Evolutionary conservation across 2,888 invertebrate genomes (phyloP).

Genomic region (Anagyrus pseudococci): DNA sequence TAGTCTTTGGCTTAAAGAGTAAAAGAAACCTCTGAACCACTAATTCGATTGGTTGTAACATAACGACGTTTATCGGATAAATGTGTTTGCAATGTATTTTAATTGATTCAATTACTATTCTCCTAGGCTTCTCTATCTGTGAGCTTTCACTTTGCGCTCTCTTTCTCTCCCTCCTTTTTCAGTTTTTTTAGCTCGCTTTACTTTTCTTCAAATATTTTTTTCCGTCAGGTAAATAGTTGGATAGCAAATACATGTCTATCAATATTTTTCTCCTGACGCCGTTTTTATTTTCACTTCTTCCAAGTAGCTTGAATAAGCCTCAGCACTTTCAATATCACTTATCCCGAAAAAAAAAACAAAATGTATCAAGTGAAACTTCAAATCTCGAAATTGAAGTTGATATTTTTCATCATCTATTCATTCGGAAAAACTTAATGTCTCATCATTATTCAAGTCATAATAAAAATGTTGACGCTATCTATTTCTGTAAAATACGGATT

Average conservation of each 20-base stretch:
- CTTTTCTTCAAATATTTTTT: not conserved
- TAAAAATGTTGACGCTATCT: not conserved
- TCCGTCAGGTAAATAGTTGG: not conserved
- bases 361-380: not conserved
- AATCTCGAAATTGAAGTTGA: not conserved
- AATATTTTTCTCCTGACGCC: not conserved
- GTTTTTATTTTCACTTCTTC: not conserved
- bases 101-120: slow-evolving; percentile 54
- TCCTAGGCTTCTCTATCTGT: slow-evolving; percentile 35
- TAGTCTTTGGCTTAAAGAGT: too few species aligned
- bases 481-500: too few species aligned
- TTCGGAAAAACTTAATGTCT: not conserved
- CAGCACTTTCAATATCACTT: not conserved
- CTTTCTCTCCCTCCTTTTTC: slow-evolving; percentile 4
- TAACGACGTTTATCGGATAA: slow-evolving; percentile 55
- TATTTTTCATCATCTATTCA: not conserved
- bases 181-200: not conserved
- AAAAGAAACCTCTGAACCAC: slow-evolving; percentile 40
- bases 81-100: slow-evolving; percentile 47
- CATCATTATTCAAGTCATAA: not conserved
- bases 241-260: not conserved
- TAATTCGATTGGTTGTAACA: slow-evolving; percentile 53
- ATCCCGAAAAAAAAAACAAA: not conserved
- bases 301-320: too few species aligned
- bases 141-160: slow-evolving; percentile 1